Conservation (phyloP, 1,140 invertebrate species). For the Temnothorax nylanderi region DNA sequence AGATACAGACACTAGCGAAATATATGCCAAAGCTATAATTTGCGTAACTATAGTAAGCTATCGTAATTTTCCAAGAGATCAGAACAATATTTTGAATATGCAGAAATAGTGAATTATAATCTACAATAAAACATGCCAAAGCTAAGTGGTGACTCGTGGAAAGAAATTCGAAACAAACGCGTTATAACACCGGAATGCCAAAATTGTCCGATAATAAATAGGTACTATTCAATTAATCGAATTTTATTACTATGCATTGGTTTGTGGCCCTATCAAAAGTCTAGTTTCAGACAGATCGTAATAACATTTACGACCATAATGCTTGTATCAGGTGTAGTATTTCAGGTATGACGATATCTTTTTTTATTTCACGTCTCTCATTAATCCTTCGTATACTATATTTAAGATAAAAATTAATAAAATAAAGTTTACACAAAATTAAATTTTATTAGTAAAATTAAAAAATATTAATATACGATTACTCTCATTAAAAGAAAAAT, state of each 20-base stretch:
- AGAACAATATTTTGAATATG: background rate
- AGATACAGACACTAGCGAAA: too few relatives aligned
- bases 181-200: background rate
- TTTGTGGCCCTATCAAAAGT: slow-evolving; percentile 42
- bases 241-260: slow-evolving; percentile 34
- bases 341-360: slow-evolving; percentile 10
- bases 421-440: background rate
- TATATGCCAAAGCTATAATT: background rate
- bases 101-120: background rate
- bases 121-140: background rate
- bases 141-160: background rate
- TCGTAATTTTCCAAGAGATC: background rate
- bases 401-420: background rate
- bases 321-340: background rate
- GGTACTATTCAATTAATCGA: slow-evolving; percentile 41
- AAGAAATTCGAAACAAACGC: slow-evolving; percentile 17
- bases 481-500: background rate
- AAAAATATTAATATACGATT: too few relatives aligned
- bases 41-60: background rate
- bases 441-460: too few relatives aligned
- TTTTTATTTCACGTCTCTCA: background rate
- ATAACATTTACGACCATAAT: background rate
- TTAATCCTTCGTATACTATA: background rate
- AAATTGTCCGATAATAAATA: background rate
- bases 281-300: background rate